Evolutionary conservation across 2,888 invertebrate species (phyloP).

Genomic region (Lottia scabra): DNA sequence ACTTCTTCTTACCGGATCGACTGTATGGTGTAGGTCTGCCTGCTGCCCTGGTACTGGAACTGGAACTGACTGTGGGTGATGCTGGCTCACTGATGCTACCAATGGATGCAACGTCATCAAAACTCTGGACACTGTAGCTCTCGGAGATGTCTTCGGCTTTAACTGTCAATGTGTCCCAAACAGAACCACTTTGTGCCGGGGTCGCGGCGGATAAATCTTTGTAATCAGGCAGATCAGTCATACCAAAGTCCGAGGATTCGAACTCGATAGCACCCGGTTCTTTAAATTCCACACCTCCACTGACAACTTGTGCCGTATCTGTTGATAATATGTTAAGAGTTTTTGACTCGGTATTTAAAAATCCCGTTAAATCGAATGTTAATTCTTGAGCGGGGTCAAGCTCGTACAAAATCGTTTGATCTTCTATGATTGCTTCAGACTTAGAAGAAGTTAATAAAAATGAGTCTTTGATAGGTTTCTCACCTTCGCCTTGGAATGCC

Average conservation of each 20-base stretch:
- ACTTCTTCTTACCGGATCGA: constrained; percentile 59
- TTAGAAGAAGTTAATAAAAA: constrained; percentile 23
- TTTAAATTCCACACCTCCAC: background rate
- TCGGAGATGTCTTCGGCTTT: constrained; percentile 33
- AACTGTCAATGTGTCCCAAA: constrained; percentile 36
- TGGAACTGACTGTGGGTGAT: constrained; percentile 18
- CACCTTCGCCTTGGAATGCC: constrained; percentile 31
- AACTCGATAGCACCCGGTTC: background rate
- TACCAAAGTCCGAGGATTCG: background rate
- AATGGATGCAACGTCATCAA: constrained; percentile 11
- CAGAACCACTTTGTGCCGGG: constrained; percentile 15
- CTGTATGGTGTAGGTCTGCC: constrained; percentile 16
- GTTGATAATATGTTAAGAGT: constrained; percentile 19
- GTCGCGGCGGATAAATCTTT: constrained; percentile 18
- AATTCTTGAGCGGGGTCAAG: constrained; percentile 29
- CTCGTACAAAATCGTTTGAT: constrained; percentile 22
- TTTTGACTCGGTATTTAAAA: constrained; percentile 13
- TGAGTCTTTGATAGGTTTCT: constrained; percentile 15
- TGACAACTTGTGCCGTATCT: constrained; percentile 13
- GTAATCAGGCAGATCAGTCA: constrained; percentile 32
- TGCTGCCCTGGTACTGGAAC: constrained; percentile 22
- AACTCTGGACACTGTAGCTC: background rate
- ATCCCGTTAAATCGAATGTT: constrained; percentile 26
- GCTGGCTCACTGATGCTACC: constrained; percentile 18
- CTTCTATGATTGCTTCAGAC: constrained; percentile 25